These are phyloP conservation scores for Halesus radiatus DNA, from an alignment of 1,140 invertebrate genomes.

Conservation along the genomic window DNA sequence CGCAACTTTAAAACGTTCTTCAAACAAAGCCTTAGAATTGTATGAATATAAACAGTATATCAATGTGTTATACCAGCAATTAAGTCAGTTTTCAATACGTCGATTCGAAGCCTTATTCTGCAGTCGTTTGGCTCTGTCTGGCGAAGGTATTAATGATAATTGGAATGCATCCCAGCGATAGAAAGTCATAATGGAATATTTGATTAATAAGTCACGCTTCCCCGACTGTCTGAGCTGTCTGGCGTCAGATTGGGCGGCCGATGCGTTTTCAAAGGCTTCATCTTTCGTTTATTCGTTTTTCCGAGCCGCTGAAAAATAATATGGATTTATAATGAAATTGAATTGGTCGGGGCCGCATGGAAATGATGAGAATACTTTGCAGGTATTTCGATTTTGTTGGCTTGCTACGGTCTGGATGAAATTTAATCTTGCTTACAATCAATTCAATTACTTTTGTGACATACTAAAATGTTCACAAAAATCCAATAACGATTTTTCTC, in stretches of 20 bases:
- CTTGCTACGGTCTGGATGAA: too few relatives aligned
- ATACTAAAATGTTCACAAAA: too few relatives aligned
- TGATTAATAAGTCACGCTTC: constrained; percentile 29
- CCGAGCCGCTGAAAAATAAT: neutral
- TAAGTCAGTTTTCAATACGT: neutral
- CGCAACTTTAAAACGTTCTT: too few relatives aligned
- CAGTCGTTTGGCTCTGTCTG: neutral
- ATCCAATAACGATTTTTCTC: too few relatives aligned
- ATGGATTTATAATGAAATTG: too few relatives aligned
- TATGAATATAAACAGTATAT: neutral
- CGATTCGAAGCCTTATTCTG: neutral
- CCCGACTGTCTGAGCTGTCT: constrained; percentile 20
- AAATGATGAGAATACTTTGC: too few relatives aligned
- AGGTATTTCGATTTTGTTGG: too few relatives aligned
- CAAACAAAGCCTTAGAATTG: neutral
- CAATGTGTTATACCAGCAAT: neutral
- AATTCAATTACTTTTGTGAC: too few relatives aligned
- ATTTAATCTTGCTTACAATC: too few relatives aligned
- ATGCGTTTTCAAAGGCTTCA: neutral
- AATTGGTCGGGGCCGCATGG: too few relatives aligned
- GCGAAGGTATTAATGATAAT: constrained; percentile 29
- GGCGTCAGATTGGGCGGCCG: neutral
- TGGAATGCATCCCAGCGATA: constrained; percentile 17
- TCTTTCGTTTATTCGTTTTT: neutral
- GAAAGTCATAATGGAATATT: constrained; percentile 14